Base-by-base conservation (phyloP, 2,797 vertebrate species). In the Tarsius wallacei region DNA sequence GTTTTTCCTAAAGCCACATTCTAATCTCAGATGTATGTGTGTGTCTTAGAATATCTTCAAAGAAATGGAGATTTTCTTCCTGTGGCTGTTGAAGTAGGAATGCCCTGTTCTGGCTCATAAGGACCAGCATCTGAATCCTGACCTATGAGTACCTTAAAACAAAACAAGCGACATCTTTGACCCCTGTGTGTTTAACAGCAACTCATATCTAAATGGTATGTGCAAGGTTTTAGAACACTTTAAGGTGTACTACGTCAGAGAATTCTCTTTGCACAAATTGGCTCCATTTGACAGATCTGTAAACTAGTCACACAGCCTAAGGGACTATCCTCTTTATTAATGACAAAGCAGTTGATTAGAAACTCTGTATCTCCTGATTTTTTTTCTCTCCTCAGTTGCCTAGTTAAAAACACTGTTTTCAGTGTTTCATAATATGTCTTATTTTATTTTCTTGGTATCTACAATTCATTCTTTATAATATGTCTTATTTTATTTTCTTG, bases 381-480 rank as follows among this genome's bases (percentile, higher is more conserved):
- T 78, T 76, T 21, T 5, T 3, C n/a, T 4, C 5, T 53, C 24
- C 68, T 90, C 57, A 22, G 1, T 47, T 57, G 51, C 24, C 12
- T 14, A 61, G 53, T 14, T 47, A 82, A 55, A 81, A 73, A n/a
- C 5, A 16, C 19, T 14, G 6, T 36, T 90, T 90, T 85, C 9
- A 19, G n/a, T 76, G 64, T 61, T 59, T 92, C 53, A 22, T 36
- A 31, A 2, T 22, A 4, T 49, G 26, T 78, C 33, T 33, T 92
- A 70, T 89, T 66, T 73, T n/a, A 17, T 55, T 87, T 88, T 64
- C 68, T 95, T 93, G 51, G 16, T n/a, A n/a, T n/a, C n/a, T n/a
- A n/a, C n/a, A n/a, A n/a, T n/a, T n/a, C n/a, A n/a, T n/a, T n/a
- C n/a, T n/a, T n/a, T n/a, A 22, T 36, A 31, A 2, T 22, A 4